These are phyloP conservation scores for Danio choprae DNA, from an alignment of 2,797 vertebrate genomes.

Conservation along the genomic window DNA sequence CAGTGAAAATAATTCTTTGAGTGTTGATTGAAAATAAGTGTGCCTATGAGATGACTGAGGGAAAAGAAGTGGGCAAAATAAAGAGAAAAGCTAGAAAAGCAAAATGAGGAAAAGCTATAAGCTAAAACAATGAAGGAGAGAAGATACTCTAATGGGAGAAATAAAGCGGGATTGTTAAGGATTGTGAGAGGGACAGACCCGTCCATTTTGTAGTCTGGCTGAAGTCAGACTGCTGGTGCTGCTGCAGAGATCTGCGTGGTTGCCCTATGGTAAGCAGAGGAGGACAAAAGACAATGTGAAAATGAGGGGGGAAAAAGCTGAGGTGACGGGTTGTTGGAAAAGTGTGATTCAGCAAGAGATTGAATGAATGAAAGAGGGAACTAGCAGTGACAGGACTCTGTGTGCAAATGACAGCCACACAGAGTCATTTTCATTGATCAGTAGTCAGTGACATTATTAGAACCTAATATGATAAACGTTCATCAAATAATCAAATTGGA, in stretches of 20 bases:
- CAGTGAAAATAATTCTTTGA: no score
- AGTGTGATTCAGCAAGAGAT: conserved; percentile 6
- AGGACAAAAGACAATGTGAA: conserved; percentile 34
- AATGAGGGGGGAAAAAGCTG: conserved; percentile 30
- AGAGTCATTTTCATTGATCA: not conserved
- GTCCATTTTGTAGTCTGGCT: conserved; percentile 75
- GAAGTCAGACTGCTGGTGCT: conserved; percentile 67
- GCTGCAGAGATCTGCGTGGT: conserved; percentile 70
- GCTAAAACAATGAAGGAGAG: conserved; percentile 5
- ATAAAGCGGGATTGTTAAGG: not conserved
- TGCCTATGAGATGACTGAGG: not conserved
- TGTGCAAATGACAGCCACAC: not conserved
- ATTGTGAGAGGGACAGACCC: conserved; percentile 73
- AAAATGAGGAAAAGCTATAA: not conserved
- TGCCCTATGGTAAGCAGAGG: conserved; percentile 51
- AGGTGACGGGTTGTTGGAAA: conserved; percentile 5
- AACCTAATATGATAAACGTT: not conserved
- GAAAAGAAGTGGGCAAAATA: conserved; percentile 7
- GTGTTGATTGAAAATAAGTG: not conserved
- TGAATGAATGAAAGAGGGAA: conserved; percentile 8
- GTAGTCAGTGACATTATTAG: not conserved
- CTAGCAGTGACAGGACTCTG: conserved; percentile 1
- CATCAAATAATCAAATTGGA: not conserved
- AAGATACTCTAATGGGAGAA: not conserved
- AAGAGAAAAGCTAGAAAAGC: not conserved